These are phyloP conservation scores for Heteromurus nitidus DNA, from an alignment of 2,888 invertebrate genomes.

Conservation along the genomic window DNA sequence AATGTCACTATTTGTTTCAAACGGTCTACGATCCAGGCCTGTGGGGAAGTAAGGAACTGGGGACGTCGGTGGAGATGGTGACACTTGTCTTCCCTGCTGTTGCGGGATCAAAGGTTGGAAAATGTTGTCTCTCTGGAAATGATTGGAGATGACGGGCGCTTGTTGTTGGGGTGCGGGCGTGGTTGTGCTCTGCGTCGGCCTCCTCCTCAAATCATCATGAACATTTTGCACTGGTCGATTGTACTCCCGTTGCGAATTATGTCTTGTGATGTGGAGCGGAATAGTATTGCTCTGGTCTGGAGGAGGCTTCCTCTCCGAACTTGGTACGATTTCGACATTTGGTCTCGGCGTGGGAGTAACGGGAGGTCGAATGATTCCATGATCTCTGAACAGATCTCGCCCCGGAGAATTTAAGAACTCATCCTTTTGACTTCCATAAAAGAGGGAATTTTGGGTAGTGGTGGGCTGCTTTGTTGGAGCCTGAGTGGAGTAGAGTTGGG, in stretches of 20 bases:
- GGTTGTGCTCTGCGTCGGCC: slow-evolving; percentile 22
- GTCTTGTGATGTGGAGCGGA: slow-evolving; percentile 49
- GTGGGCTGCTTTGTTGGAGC: slow-evolving; percentile 24
- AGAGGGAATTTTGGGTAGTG: slow-evolving; percentile 33
- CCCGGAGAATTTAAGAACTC: slow-evolving; percentile 1
- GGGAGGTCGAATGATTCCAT: slow-evolving; percentile 23
- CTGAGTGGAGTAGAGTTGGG: slow-evolving; percentile 20
- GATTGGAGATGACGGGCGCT: slow-evolving; percentile 24
- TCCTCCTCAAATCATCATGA: slow-evolving; percentile 31
- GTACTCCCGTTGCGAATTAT: slow-evolving; percentile 25
- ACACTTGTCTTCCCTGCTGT: slow-evolving; percentile 41
- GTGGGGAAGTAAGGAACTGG: slow-evolving; percentile 49
- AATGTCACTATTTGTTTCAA: slow-evolving; percentile 40
- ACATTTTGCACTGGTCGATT: slow-evolving; percentile 10
- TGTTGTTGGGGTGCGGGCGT: slow-evolving; percentile 16
- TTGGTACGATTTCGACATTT: slow-evolving; percentile 71
- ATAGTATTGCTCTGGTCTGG: slow-evolving; percentile 73
- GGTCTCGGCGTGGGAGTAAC: slow-evolving; percentile 66
- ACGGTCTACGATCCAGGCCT: slow-evolving; percentile 44
- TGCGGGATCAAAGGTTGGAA: slow-evolving; percentile 5
- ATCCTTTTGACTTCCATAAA: slow-evolving; percentile 42
- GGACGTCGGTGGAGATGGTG: slow-evolving; percentile 1
- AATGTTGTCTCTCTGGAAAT: slow-evolving; percentile 33
- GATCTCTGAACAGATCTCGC: slow-evolving; percentile 30
- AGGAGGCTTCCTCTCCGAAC: slow-evolving; percentile 73